These are phyloP conservation scores for Drosophila parthenogenetica DNA, from an alignment of 2,888 invertebrate genomes.

Conservation along the genomic window DNA sequence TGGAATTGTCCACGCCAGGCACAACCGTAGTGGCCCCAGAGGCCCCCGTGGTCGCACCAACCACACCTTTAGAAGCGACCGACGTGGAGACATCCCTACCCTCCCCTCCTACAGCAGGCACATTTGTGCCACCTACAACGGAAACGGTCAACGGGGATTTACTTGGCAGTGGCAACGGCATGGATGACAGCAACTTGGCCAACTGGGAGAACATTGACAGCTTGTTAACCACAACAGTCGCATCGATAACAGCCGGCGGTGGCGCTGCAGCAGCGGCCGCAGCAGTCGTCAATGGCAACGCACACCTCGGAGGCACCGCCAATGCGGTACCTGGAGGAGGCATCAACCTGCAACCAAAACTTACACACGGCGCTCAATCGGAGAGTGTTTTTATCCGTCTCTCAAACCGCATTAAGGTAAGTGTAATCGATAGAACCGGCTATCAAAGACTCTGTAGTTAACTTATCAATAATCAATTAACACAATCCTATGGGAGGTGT, in stretches of 20 bases:
- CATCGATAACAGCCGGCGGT: constrained; percentile 63
- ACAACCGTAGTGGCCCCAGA: constrained; percentile 24
- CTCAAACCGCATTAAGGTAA: constrained; percentile 97
- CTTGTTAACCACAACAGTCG: constrained; percentile 76
- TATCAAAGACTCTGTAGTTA: not conserved
- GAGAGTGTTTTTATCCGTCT: constrained; percentile 98
- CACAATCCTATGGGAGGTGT: too few relatives aligned
- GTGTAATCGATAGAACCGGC: constrained; percentile 31
- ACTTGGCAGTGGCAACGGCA: constrained; percentile 47
- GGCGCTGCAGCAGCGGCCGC: constrained; percentile 61
- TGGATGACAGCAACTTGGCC: constrained; percentile 57
- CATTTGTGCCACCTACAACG: constrained; percentile 27
- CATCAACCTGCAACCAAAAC: constrained; percentile 76
- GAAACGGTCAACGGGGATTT: constrained; percentile 40
- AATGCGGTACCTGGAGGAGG: constrained; percentile 26
- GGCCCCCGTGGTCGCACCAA: not conserved
- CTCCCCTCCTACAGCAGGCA: constrained; percentile 9
- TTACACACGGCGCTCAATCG: constrained; percentile 87
- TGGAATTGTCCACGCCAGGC: constrained; percentile 27
- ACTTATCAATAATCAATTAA: too few relatives aligned
- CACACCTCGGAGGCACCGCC: constrained; percentile 38
- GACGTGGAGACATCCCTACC: constrained; percentile 26
- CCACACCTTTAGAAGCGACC: constrained; percentile 21
- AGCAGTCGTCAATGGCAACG: constrained; percentile 71
- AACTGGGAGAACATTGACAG: constrained; percentile 84